Base-by-base conservation (phyloP, 1,140 invertebrate species). In the Neocloeon triangulifer region DNA sequence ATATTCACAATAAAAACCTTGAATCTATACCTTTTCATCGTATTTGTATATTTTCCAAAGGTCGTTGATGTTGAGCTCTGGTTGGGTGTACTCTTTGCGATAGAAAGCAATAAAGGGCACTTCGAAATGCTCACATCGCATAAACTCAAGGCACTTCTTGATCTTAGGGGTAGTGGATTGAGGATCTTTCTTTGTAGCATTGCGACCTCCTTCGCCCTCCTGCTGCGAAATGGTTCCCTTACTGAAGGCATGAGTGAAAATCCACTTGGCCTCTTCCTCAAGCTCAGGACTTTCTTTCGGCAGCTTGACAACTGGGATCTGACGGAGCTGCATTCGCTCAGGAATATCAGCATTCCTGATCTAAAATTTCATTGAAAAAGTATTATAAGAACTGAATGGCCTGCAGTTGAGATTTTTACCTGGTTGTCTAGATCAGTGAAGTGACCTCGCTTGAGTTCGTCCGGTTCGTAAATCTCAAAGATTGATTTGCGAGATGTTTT, bases 91-190 rank as follows among this genome's bases (percentile, higher is more conserved):
- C 51, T 99, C 95, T 55, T 98, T 98, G 16, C 94, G 65, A 46
- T 99, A 99, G 51, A 95, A 96, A 0, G 89, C 84, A 43, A 99
- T 98, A 47, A 98, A 99, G 1, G 94, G 89, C 16, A 96, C 89
- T 59, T 96, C 91, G 42, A 89, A 63, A 20, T 82, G 71, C 42
- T 92, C 79, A 55, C 94, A 95, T 10, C 92, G 57, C 66, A 98
- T 95, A 45, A 95, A 95, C 39, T 92, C 82, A 0, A 98, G 52
- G 0, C 88, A 84, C 53, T 94, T 86, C 28, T 77, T 73, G 12
- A 97, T 96, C 52, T 95, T 96, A 9, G 64, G 64, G 5, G 85
- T 58, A 0, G 77, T 74, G n/a, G n/a, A n/a, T 43, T 66, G 66
- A 14, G 67, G 69, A 25, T 55, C 66, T 45, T 50, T 68, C 23